These are phyloP conservation scores for Hippopotamyrus pictus DNA, from an alignment of 2,797 vertebrate genomes.

Conservation along the genomic window DNA sequence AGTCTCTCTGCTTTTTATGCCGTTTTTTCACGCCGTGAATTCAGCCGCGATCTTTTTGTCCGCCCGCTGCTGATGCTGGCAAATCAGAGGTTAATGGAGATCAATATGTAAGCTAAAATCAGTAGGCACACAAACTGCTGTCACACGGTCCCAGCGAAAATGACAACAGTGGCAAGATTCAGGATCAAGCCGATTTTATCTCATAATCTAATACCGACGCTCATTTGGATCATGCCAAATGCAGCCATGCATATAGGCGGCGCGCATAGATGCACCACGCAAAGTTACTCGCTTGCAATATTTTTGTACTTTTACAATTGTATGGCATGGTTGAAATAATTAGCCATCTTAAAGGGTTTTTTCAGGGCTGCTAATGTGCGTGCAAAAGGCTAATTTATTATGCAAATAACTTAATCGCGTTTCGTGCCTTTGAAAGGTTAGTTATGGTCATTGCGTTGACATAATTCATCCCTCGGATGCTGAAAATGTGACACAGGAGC, in stretches of 20 bases:
- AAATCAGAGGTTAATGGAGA: background rate
- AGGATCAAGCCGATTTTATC: background rate
- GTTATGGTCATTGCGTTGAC: background rate
- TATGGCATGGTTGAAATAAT: background rate
- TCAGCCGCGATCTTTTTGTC: background rate
- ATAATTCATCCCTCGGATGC: background rate
- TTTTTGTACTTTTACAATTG: background rate
- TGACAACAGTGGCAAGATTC: background rate
- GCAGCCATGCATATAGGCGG: background rate
- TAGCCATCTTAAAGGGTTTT: background rate
- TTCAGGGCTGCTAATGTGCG: background rate
- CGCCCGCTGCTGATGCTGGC: background rate
- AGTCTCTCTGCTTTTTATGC: background rate
- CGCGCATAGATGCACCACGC: background rate
- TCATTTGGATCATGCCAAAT: background rate
- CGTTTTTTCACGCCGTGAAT: background rate
- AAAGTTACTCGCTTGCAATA: background rate
- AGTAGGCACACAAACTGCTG: background rate
- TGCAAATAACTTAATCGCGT: slow-evolving; percentile 6
- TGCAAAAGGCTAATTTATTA: background rate
- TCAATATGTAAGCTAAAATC: background rate
- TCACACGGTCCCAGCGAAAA: background rate
- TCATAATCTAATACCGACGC: background rate
- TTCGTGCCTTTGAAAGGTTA: background rate
- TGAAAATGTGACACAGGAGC: background rate